phyloP scores from a whole-genome alignment of 1,140 invertebrate genomes.

The Cataglyphis hispanica region DNA sequence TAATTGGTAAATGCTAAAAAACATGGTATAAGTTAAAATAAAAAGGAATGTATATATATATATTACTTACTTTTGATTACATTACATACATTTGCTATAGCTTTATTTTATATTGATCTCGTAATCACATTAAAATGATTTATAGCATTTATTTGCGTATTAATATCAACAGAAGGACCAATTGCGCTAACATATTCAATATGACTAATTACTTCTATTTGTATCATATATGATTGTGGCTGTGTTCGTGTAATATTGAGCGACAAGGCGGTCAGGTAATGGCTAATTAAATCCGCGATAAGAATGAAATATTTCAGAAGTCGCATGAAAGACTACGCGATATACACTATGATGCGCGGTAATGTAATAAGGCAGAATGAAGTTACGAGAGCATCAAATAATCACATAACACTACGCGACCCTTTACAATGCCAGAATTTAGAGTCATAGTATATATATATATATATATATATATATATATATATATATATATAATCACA shows the following conservation, averaged over 20 bases:
- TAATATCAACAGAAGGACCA: slow-evolving; percentile 6
- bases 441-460: slow-evolving; percentile 12
- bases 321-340: background rate
- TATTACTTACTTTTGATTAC: background rate
- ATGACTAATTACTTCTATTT: slow-evolving; percentile 47
- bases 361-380: slow-evolving; percentile 42
- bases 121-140: slow-evolving; percentile 15
- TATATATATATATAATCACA: slow-evolving; percentile 26
- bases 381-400: slow-evolving; percentile 46
- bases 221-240: background rate
- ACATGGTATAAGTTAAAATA: background rate
- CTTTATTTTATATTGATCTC: slow-evolving; percentile 5
- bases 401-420: slow-evolving; percentile 34
- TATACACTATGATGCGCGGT: slow-evolving; percentile 21
- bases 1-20: background rate
- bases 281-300: slow-evolving; percentile 52
- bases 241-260: slow-evolving; percentile 15
- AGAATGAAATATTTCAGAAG: slow-evolving; percentile 45
- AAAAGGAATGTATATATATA: background rate
- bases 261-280: background rate
- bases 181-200: slow-evolving; percentile 4
- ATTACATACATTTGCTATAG: background rate
- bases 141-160: background rate
- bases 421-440: slow-evolving; percentile 33
- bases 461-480: too few species aligned